phyloP scores from a whole-genome alignment of 2,797 vertebrate species.

The Siniperca undulata region DNA sequence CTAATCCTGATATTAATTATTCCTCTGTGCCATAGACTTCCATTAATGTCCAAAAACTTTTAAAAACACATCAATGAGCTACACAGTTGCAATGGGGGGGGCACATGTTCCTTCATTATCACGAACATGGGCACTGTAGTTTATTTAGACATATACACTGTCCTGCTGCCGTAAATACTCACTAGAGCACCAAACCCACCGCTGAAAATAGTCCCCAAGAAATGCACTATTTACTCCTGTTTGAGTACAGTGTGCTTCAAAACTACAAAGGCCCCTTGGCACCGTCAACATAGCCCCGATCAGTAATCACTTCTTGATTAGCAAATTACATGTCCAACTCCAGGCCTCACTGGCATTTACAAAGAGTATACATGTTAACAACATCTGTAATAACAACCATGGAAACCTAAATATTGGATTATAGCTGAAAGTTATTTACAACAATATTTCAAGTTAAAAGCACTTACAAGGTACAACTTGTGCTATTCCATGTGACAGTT shows the following conservation, averaged over 20 bases:
- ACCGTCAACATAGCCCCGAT: not conserved
- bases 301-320: constrained; percentile 22
- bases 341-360: constrained; percentile 33
- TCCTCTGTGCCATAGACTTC: not conserved
- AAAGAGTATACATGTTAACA: constrained; percentile 10
- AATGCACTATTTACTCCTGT: not conserved
- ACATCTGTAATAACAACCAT: constrained; percentile 17
- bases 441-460: constrained; percentile 36
- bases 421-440: constrained; percentile 20
- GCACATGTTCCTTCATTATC: not conserved
- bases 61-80: not conserved
- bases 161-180: not conserved
- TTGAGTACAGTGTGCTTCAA: not conserved
- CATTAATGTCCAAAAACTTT: not conserved
- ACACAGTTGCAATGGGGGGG: not conserved
- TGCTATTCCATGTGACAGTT: constrained; percentile 7
- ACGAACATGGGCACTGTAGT: not conserved
- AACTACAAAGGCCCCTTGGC: not conserved
- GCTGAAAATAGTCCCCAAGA: not conserved
- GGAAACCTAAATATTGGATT: constrained; percentile 18
- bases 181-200: not conserved
- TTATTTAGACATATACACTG: not conserved
- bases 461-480: constrained; percentile 14
- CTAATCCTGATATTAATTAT: not conserved
- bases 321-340: constrained; percentile 24